phyloP scores from a whole-genome alignment of 2,888 invertebrate genomes.

The Laothoe populi region DNA sequence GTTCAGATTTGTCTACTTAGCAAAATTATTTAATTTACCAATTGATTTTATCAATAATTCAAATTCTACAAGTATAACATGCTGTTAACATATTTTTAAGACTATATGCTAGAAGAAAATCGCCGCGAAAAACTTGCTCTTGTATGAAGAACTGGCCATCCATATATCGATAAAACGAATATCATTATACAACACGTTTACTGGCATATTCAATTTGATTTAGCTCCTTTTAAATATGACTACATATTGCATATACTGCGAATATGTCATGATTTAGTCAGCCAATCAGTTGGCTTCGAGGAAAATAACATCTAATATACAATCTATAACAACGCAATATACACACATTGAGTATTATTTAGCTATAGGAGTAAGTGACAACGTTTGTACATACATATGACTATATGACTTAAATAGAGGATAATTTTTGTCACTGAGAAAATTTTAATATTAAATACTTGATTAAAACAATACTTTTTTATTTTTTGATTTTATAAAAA shows the following conservation, averaged over 20 bases:
- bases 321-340: conserved; percentile 34
- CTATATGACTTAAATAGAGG: too few relatives aligned
- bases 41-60: too few relatives aligned
- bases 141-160: background rate
- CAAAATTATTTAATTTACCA: too few relatives aligned
- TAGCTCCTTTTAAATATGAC: background rate
- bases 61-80: too few relatives aligned
- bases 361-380: conserved; percentile 6
- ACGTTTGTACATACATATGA: background rate
- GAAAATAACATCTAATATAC: conserved; percentile 31
- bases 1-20: too few relatives aligned
- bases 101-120: too few relatives aligned
- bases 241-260: conserved; percentile 14
- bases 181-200: conserved; percentile 11
- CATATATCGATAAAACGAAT: background rate
- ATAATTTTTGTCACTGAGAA: too few relatives aligned
- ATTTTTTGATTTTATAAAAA: too few relatives aligned
- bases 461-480: too few relatives aligned
- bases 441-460: too few relatives aligned
- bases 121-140: background rate
- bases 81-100: too few relatives aligned
- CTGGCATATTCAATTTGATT: conserved; percentile 17
- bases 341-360: conserved; percentile 32
- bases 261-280: conserved; percentile 20
- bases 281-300: conserved; percentile 20